Evolutionary conservation across 1,140 invertebrate genomes (phyloP).

Genomic region (Amphibalanus amphitrite): DNA sequence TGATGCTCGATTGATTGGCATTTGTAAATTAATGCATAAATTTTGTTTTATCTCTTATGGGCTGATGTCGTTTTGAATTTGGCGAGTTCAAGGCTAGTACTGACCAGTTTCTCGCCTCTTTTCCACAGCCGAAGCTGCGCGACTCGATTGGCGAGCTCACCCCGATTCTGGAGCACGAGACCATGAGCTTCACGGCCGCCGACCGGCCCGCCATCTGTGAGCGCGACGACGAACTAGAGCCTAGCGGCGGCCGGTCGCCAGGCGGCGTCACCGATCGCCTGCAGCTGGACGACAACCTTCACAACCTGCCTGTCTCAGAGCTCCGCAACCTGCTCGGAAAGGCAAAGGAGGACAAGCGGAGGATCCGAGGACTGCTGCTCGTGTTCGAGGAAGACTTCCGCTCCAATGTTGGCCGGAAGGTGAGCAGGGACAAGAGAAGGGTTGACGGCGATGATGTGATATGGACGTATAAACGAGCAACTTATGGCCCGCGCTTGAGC

Average conservation of each 20-base stretch:
- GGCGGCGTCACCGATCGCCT: conserved; percentile 5
- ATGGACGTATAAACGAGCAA: no score
- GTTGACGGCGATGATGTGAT: no score
- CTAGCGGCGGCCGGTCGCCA: background rate
- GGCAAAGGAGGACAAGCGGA: conserved; percentile 52
- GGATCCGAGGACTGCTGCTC: conserved; percentile 52
- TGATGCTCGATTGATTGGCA: no score
- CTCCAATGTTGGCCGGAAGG: conserved; percentile 43
- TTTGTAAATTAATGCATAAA: no score
- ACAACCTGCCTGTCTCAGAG: conserved; percentile 53
- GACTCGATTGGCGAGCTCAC: conserved; percentile 47
- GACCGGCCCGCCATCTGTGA: conserved; percentile 11
- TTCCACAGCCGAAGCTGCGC: conserved; percentile 3
- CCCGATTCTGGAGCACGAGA: conserved; percentile 82
- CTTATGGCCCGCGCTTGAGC: no score
- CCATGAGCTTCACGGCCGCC: conserved; percentile 56
- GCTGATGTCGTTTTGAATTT: no score
- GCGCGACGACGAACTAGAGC: conserved; percentile 3
- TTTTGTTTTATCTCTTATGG: no score
- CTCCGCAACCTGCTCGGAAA: conserved; percentile 49
- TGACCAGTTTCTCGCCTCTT: no score
- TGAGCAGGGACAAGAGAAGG: no score
- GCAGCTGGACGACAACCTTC: conserved; percentile 34
- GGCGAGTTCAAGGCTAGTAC: no score
- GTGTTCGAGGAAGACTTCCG: conserved; percentile 71